Conservation (phyloP, 1,140 invertebrate species). For the Achroia grisella region DNA sequence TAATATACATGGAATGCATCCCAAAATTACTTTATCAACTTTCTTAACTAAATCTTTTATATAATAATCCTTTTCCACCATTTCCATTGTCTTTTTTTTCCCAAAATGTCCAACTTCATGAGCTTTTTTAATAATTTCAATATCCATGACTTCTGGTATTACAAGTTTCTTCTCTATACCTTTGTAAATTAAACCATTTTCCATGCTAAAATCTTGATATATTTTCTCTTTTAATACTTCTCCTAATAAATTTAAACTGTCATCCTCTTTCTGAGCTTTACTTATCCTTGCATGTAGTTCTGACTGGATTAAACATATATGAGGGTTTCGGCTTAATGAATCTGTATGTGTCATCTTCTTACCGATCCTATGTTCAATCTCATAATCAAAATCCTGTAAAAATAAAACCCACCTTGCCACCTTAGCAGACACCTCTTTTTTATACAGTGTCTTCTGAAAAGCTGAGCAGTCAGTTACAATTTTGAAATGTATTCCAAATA, state of each 20-base stretch:
- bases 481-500: conserved; percentile 43
- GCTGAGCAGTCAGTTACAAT: conserved; percentile 49
- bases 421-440: conserved; percentile 26
- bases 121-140: conserved; percentile 8
- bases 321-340: conserved; percentile 51
- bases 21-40: conserved; percentile 6
- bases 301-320: conserved; percentile 18
- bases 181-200: conserved; percentile 11
- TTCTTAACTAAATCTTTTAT: conserved; percentile 11
- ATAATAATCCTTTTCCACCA: conserved; percentile 14
- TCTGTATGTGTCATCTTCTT: conserved; percentile 56
- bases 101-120: conserved; percentile 21
- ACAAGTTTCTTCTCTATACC: conserved; percentile 6
- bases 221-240: conserved; percentile 12
- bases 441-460: conserved; percentile 34
- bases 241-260: not conserved
- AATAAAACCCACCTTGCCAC: conserved; percentile 28
- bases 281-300: conserved; percentile 4
- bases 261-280: not conserved
- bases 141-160: conserved; percentile 12
- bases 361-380: conserved; percentile 39
- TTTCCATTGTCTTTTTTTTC: conserved; percentile 12
- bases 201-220: conserved; percentile 8
- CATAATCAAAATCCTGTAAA: conserved; percentile 42
- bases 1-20: conserved; percentile 49